Conservation (phyloP, 1,140 invertebrate species). For the Procambarus clarkii region DNA sequence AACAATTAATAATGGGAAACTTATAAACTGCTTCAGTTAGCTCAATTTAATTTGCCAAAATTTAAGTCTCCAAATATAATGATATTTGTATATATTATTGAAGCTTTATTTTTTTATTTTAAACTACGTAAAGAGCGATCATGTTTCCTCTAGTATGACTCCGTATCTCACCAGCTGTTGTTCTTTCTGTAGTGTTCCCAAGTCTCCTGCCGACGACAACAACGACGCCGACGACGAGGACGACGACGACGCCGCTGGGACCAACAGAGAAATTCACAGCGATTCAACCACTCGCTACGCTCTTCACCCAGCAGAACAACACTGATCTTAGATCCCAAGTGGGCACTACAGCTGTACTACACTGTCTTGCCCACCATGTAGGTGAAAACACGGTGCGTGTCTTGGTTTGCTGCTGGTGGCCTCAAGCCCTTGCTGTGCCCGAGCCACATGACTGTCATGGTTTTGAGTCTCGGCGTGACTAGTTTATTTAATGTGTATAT, state of each 20-base stretch:
- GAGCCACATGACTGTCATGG: background rate
- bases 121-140: no score
- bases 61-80: no score
- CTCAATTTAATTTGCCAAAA: no score
- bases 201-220: slow-evolving; percentile 34
- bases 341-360: slow-evolving; percentile 37
- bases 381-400: slow-evolving; percentile 37
- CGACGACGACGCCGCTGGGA: no score
- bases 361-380: slow-evolving; percentile 27
- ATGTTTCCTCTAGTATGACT: no score
- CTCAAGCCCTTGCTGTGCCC: no score
- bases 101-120: no score
- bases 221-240: slow-evolving; percentile 14
- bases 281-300: background rate
- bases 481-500: background rate
- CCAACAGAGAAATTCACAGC: no score
- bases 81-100: no score
- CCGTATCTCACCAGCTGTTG: no score
- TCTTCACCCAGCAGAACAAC: slow-evolving; percentile 31
- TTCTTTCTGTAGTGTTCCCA: slow-evolving; percentile 27
- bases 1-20: no score
- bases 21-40: no score
- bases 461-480: background rate
- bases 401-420: background rate
- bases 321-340: slow-evolving; percentile 32